Conservation (phyloP, 2,797 vertebrate genomes). For the Hypotaenidia okinawae region DNA sequence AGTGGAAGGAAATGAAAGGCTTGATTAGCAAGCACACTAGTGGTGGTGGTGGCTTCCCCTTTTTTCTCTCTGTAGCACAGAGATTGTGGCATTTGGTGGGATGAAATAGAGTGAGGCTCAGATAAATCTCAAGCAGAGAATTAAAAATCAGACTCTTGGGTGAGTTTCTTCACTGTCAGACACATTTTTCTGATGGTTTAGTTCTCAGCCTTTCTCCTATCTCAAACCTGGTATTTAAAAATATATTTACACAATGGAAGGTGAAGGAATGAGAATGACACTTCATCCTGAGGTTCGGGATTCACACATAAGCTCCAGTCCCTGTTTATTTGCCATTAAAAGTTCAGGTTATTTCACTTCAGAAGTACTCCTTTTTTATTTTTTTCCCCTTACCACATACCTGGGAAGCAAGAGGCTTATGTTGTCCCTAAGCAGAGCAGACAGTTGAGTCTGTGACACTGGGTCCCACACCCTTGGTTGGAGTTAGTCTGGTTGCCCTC, state of each 20-base stretch:
- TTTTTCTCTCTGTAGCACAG: background rate
- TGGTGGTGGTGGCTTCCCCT: background rate
- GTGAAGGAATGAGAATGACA: background rate
- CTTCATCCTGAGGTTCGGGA: background rate
- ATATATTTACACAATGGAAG: background rate
- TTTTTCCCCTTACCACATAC: background rate
- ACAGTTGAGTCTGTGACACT: background rate
- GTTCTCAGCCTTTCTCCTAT: background rate
- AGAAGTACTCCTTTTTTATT: background rate
- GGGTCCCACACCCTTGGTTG: background rate
- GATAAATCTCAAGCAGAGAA: slow-evolving; percentile 1
- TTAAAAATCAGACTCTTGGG: slow-evolving; percentile 8
- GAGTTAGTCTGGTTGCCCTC: background rate
- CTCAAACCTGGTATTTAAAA: background rate
- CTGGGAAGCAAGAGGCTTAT: background rate
- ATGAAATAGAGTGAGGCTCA: background rate
- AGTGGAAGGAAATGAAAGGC: slow-evolving; percentile 23
- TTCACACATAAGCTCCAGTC: background rate
- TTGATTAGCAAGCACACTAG: slow-evolving; percentile 20
- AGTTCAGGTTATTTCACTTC: background rate
- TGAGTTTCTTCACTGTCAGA: background rate
- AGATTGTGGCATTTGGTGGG: background rate
- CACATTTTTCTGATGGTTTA: background rate
- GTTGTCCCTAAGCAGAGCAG: background rate
- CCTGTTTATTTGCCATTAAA: background rate